Evolutionary conservation across 2,888 invertebrate genomes (phyloP).

Genomic region (Lucinisca nassula): DNA sequence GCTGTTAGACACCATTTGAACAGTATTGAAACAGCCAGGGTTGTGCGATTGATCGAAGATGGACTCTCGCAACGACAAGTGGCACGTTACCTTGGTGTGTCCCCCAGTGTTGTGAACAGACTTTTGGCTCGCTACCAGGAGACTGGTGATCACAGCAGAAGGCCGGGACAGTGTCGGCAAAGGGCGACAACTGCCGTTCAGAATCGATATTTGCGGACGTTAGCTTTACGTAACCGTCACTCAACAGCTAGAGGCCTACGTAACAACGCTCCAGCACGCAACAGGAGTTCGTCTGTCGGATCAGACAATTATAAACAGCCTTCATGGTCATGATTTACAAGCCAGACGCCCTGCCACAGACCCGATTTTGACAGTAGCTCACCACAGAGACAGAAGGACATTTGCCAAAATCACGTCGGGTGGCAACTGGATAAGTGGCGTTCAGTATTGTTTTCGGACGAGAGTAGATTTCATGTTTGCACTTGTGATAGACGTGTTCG

Average conservation of each 20-base stretch:
- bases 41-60: not conserved
- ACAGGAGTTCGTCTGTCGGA: not conserved
- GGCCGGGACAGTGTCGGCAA: not conserved
- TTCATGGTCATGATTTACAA: not conserved
- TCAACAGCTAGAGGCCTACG: too few species aligned
- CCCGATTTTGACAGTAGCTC: too few species aligned
- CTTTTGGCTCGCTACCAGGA: not conserved
- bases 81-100: not conserved
- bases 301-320: not conserved
- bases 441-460: too few species aligned
- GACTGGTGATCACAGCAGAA: conserved; percentile 7
- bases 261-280: too few species aligned
- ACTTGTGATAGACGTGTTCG: too few species aligned
- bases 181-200: not conserved
- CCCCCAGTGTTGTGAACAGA: not conserved
- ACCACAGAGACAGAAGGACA: too few species aligned
- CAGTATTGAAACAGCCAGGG: not conserved
- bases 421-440: too few species aligned
- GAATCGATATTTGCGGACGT: not conserved
- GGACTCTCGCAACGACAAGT: not conserved
- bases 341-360: too few species aligned
- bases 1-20: not conserved
- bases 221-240: too few species aligned
- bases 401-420: too few species aligned
- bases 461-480: too few species aligned